Base-by-base conservation (phyloP, 2,888 invertebrate genomes). In the Trisateles emortualis region DNA sequence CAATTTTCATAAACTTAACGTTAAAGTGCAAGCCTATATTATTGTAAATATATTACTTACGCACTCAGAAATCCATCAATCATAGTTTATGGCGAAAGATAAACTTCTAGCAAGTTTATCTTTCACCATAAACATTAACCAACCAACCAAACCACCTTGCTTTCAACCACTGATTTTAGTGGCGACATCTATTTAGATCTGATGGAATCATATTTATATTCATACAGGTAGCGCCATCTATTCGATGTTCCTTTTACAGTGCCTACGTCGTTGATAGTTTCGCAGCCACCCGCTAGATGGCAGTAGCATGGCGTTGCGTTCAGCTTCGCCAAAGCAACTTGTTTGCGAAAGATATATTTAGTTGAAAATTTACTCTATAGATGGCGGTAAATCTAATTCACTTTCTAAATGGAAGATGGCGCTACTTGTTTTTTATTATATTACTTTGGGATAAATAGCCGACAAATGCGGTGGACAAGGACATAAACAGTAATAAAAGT, bases 201-300 rank as follows among this genome's bases (percentile, higher is more conserved):
- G 0, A 10, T 13, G 9, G 38, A 24, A 43, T 26, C 38, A 24
- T n/a, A 1, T 33, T 10, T n/a, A 11, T 3, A 10, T 24, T 6
- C 3, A n/a, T 9, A 0, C 2, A 0, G 14, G 2, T 24, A 41
- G 42, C 47, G 52, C 52, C 52, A 47, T 26, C 52, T 47, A n/a
- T 9, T 2, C 24, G 16, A 13, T 9, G 30, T 13, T 13, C n/a
- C 32, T 14, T 5, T 3, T 19, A 8, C 5, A 17, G 13, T 3
- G 2, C 19, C n/a, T 19, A 17, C 0, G 10, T 5, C 16, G 16
- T 35, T 26, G 10, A 14, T 35, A 36, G 36, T 44, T 38, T 16
- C 9, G 3, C 40, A 17, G 46, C 68, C 51, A 61, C 64, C 58
- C 68, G 42, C 45, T 55, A 71, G 68, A 59, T 67, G 63, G 40